Base-by-base conservation (phyloP, 1,140 invertebrate species). In the Drosophila elegans region DNA sequence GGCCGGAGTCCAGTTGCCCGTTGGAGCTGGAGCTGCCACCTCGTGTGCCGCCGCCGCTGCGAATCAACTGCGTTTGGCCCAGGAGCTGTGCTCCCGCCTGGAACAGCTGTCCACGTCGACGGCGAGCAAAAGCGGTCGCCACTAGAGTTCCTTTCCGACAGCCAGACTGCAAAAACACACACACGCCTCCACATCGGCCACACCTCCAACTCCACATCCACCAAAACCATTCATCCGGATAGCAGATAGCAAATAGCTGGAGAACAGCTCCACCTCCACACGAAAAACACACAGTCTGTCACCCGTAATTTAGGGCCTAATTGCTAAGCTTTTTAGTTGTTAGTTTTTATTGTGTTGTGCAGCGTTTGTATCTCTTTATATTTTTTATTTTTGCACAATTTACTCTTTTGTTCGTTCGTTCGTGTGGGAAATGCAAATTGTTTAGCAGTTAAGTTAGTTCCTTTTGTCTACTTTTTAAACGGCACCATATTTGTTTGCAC, bases 71-170 rank as follows among this genome's bases (percentile, higher is more conserved):
- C 91, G 91, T 54, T 52, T 91, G 54, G 81, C 84, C 46, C 91
- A 93, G 74, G 92, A 93, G 66, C 78, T 94, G 46, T 94, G 93
- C 82, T 91, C 91, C 44, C 84, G 93, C 60, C 82, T 94, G 57
- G 93, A 94, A 64, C 93, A 94, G 67, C 82, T 94, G 44, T 93
- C 93, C 42, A 93, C 92, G 52, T 64, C 84, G 13, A 92, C 93
- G 42, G 92, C 92, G 21, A 86, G 80, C 68, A 79, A 86, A 75
- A 88, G 68, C 34, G 75, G 84, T 44, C 83, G 83, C 64, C 78
- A 80, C 27, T 88, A 64, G 61, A 69, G 45, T 44, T 29, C 38
- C 44, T 36, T 36, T 29, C 13, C 74, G 59, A 63, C 49, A 78
- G 66, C 62, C 48, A 69, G 62, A 69, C 62, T 60, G 66, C 44